Evolutionary conservation across 1,140 invertebrate genomes (phyloP).

Genomic region (Drosophila hydei): DNA sequence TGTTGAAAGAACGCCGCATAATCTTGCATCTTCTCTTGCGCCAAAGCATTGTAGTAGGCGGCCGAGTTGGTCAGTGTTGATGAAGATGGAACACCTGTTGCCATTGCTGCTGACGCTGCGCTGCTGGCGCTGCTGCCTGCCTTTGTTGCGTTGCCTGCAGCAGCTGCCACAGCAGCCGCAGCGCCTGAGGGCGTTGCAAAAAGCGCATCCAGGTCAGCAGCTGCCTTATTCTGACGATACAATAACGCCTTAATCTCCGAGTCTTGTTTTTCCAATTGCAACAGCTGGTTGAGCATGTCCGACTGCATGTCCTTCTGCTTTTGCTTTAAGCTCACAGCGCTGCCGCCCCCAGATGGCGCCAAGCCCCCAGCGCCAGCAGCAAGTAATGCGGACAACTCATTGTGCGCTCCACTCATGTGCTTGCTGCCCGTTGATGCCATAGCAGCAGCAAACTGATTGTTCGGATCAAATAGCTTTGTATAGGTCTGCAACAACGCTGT

Average conservation of each 20-base stretch:
- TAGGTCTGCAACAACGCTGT: conserved; percentile 77
- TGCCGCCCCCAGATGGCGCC: conserved; percentile 22
- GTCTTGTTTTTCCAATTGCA: conserved; percentile 79
- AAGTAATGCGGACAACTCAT: conserved; percentile 72
- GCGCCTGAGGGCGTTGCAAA: conserved; percentile 69
- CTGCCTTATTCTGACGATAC: conserved; percentile 77
- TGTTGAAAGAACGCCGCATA: conserved; percentile 81
- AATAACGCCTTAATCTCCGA: conserved; percentile 73
- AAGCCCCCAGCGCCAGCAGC: conserved; percentile 61
- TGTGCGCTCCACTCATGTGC: conserved; percentile 63
- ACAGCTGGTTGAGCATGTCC: conserved; percentile 78
- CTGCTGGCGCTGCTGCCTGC: conserved; percentile 28
- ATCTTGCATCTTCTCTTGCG: conserved; percentile 82
- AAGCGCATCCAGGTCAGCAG: conserved; percentile 75
- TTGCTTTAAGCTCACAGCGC: conserved; percentile 46
- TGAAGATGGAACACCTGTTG: conserved; percentile 48
- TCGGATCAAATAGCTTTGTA: conserved; percentile 78
- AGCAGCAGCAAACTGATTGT: conserved; percentile 70
- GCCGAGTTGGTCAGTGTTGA: conserved; percentile 65
- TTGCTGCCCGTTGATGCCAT: conserved; percentile 50
- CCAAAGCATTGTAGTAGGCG: conserved; percentile 77
- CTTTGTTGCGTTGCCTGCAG: conserved; percentile 20
- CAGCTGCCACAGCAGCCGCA: conserved; percentile 42
- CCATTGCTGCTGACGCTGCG: conserved; percentile 27
- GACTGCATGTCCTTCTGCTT: conserved; percentile 73